phyloP scores from a whole-genome alignment of 2,797 vertebrate genomes.

The Picus viridis region DNA sequence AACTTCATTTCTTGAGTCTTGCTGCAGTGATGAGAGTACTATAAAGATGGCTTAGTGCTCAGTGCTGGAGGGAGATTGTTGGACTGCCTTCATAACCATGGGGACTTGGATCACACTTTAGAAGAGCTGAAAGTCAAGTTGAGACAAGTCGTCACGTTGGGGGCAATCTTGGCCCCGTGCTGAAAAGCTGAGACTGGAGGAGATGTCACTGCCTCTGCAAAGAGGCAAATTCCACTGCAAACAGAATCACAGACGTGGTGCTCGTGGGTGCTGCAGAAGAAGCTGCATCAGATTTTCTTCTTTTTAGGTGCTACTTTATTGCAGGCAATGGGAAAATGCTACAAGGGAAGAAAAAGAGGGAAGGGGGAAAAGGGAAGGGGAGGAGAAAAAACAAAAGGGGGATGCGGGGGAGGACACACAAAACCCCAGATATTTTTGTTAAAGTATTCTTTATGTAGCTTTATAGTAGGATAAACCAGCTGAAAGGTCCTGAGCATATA shows the following conservation, averaged over 20 bases:
- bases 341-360: background rate
- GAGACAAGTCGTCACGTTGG: background rate
- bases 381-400: too few species aligned
- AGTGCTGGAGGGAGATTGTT: background rate
- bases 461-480: background rate
- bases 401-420: too few species aligned
- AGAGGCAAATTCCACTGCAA: background rate
- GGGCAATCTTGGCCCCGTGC: background rate
- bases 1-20: background rate
- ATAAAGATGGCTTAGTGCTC: background rate
- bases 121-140: slow-evolving; percentile 17
- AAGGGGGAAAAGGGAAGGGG: too few species aligned
- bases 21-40: background rate
- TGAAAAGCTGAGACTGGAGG: background rate
- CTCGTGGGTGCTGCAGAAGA: background rate
- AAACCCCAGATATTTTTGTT: background rate
- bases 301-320: background rate
- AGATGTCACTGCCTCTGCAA: background rate
- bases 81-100: background rate
- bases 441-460: background rate
- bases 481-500: background rate
- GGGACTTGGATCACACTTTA: slow-evolving; percentile 6
- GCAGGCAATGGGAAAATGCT: background rate
- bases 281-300: background rate
- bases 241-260: background rate